Evolutionary conservation across 37 sponge, comb jelly and placozoan species (phyloP), one percentile per base, ranked within the genome.

Genomic region (Aplysina aerophoba): DNA sequence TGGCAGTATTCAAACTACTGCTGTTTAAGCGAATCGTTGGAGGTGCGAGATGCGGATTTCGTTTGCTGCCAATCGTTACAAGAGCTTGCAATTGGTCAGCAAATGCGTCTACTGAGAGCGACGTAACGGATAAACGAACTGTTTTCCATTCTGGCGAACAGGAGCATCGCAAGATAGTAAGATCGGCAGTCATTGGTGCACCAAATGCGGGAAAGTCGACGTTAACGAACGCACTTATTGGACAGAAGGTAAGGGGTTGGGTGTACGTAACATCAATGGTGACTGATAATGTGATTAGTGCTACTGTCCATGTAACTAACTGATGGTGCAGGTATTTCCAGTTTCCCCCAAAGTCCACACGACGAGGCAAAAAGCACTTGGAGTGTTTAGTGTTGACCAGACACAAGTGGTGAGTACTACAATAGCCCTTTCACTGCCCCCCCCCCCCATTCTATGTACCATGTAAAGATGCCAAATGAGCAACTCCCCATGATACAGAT

Each of bases 141-240:
- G 50, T 44, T 3, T 44, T 3, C 50, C 50, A 44, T 8, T 11
- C 3, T 44, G 50, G 50, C 6, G 50, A 8, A 44, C 3, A 44
- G 50, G 50, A 44, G 50, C 50, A 84, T n/a, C 92, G 85, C 57
- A 81, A 64, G 71, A 35, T 85, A 0, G 63, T 95, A 20, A 83
- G 50, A 36, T 93, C 85, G 25, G 96, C 91, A 25, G 39, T 95
- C 12, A 40, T 95, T 27, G 96, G 96, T 6, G 36, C 83, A 0
- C 96, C 96, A 19, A 95, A 95, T 59, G 83, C 88, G 8, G 96
- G 96, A 37, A 95, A 95, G 50, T 92, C 96, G 0, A 95, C 96
- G 4, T 73, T 95, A n/a, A 53, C 90, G 41, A 95, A 95, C 73
- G 75, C 83, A 30, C 88, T 95, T 36, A 30, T 92, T 12, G 91